These are phyloP conservation scores for Eupelmus urozonus DNA, from an alignment of 2,888 invertebrate genomes.

Conservation along the genomic window DNA sequence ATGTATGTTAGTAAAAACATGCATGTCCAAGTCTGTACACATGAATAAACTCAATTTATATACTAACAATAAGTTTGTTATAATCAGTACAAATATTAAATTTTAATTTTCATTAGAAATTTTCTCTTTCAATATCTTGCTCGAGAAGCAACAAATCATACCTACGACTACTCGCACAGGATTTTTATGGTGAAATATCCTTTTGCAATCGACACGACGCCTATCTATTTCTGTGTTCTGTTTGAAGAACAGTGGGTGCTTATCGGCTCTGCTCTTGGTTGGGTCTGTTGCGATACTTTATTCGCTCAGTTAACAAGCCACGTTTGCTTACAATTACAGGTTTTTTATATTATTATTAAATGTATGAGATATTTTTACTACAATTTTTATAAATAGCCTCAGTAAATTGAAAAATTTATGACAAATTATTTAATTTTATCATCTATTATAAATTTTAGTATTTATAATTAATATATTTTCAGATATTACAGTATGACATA, in stretches of 20 bases:
- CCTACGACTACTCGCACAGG: not conserved
- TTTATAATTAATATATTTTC: not conserved
- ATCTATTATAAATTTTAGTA: not conserved
- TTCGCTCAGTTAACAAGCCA: conserved; percentile 29
- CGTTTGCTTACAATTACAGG: conserved; percentile 14
- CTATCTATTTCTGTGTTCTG: not conserved
- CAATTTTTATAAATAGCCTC: too few relatives aligned
- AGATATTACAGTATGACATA: conserved; percentile 15
- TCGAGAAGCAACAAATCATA: not conserved
- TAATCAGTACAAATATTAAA: too few relatives aligned
- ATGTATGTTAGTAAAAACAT: not conserved
- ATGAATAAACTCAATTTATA: too few relatives aligned
- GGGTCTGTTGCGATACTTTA: too few relatives aligned
- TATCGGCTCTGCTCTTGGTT: conserved; percentile 53
- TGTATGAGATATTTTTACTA: too few relatives aligned
- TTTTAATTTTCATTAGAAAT: not conserved
- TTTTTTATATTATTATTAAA: too few relatives aligned
- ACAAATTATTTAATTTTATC: not conserved
- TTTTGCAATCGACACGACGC: not conserved
- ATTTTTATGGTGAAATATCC: not conserved
- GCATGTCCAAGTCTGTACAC: not conserved
- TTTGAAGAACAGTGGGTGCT: conserved; percentile 38
- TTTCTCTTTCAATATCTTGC: conserved; percentile 4
- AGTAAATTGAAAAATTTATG: too few relatives aligned
- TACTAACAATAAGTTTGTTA: too few relatives aligned